Base-by-base conservation (phyloP, 2,888 invertebrate species). In the Drosophila formosana region DNA sequence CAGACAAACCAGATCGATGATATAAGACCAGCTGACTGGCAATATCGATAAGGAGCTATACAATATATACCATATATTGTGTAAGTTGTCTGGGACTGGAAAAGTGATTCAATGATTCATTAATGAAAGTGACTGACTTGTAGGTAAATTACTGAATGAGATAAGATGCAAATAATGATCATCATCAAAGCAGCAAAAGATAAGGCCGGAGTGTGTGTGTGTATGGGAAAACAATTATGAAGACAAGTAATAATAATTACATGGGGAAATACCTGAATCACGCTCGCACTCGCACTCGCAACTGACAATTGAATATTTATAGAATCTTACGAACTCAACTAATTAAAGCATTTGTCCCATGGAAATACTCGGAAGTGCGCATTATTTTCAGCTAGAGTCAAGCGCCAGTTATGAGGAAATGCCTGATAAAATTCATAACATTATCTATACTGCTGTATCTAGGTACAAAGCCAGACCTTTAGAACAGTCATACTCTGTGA, bases 41-140 rank as follows among this genome's bases (percentile, higher is more conserved):
- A 25, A 50, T 25, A 39, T 56, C 66, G 45, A 67, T 62, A 62
- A 67, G 66, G 53, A 39, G 34, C 13, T 25, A 18, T 41, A 30
- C 7, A 30, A 30, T 30, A 30, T 2, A 7, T 7, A 30, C 18
- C 23, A 30, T 32, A 25, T 37, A 28, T 43, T 56, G 43, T 46
- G 18, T 25, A 51, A 50, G 57, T 43, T 39, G 52, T 52, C 45
- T 51, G 51, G 55, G 26, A 30, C 25, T 37, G 23, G 3, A 13
- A 51, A 11, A 11, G n/a, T 39, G 57, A 60, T 58, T 37, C 41
- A 13, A 39, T 75, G 75, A 75, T 75, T 75, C 76, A 75, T 51
- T 52, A 57, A 37, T 39, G 53, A 11, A 52, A 66, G 46, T 51
- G 18, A 37, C 34, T 41, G 13, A 41, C 39, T 32, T 13, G 18